Base-by-base conservation (phyloP, 35 echinoderm and acorn worm genomes). In the Holothuria glaberrima region DNA sequence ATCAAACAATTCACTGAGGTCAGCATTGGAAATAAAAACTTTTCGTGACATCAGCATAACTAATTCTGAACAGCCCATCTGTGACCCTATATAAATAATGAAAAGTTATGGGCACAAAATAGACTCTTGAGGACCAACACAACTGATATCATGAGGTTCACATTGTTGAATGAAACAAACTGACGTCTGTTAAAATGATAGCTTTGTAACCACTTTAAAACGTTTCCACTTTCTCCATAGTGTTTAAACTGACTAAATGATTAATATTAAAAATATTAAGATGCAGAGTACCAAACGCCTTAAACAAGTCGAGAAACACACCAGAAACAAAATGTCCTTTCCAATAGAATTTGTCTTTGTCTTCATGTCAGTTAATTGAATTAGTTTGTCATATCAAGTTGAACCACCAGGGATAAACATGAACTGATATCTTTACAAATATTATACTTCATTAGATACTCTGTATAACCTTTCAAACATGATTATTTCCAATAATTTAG, bases 221-320 rank as follows among this genome's bases (percentile, higher is more conserved):
- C n/a, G n/a, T n/a, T n/a, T n/a, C n/a, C 25, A 9, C 41, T 68
- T 12, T 87, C 81, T 2, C 91, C 91, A 79, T 87, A 92, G 68
- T 77, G 50, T 36, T 88, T 41, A 10, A 78, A n/a, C 45, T 88
- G 75, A 18, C 34, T 26, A 38, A 86, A 41, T 36, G 77, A n/a
- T n/a, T n/a, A n/a, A n/a, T n/a, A n/a, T n/a, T n/a, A n/a, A n/a
- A 50, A 75, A 92, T 87, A 58, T 63, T 58, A 75, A 87, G 91
- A 63, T 87, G 50, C 25, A 91, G 57, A n/a, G 90, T 88, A 76
- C 87, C 91, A 54, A 92, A 92, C 65, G 91, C 91, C 31, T n/a
- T n/a, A n/a, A n/a, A n/a, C n/a, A n/a, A n/a, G n/a, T n/a, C n/a
- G n/a, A n/a, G n/a, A n/a, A n/a, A 69, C 30, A 72, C 29, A 31